These are phyloP conservation scores for Eueides isabella DNA, from an alignment of 1,140 invertebrate genomes.

Conservation along the genomic window DNA sequence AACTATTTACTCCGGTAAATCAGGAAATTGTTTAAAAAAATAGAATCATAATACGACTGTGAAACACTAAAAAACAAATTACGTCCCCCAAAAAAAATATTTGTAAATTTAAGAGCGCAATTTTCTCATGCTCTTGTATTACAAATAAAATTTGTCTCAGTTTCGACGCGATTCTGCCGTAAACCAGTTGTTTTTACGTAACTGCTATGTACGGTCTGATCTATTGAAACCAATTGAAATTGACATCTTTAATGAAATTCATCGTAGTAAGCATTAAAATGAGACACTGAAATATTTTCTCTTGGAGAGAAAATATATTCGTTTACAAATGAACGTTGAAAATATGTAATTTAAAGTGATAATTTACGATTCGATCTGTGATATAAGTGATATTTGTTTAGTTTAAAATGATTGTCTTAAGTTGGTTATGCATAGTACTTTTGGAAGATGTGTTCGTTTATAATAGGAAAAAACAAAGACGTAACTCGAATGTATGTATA, in stretches of 20 bases:
- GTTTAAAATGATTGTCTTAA: conserved; percentile 63
- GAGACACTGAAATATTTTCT: neutral
- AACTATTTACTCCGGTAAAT: too few species aligned
- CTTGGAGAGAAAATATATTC: neutral
- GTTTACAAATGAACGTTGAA: neutral
- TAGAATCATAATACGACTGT: neutral
- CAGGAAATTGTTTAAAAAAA: neutral
- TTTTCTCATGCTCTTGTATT: conserved; percentile 3
- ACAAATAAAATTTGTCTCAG: conserved; percentile 15
- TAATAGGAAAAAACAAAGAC: conserved; percentile 42
- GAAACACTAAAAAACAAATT: neutral
- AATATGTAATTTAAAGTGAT: neutral
- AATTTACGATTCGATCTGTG: conserved; percentile 51
- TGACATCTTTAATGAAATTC: neutral
- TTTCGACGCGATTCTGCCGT: conserved; percentile 28
- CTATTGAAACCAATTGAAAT: conserved; percentile 6
- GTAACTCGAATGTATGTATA: conserved; percentile 40
- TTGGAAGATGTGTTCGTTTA: conserved; percentile 49
- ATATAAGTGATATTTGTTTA: conserved; percentile 60
- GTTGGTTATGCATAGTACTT: conserved; percentile 56
- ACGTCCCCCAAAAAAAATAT: conserved; percentile 12
- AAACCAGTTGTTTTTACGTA: conserved; percentile 31
- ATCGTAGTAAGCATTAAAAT: neutral
- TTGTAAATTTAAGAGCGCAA: neutral
- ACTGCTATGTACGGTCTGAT: neutral